A percentile compares a stretch with the other conserved stretches of the same genome.
phyloP scores from a whole-genome alignment of 2,888 invertebrate species.

The Alsophila aescularia region DNA sequence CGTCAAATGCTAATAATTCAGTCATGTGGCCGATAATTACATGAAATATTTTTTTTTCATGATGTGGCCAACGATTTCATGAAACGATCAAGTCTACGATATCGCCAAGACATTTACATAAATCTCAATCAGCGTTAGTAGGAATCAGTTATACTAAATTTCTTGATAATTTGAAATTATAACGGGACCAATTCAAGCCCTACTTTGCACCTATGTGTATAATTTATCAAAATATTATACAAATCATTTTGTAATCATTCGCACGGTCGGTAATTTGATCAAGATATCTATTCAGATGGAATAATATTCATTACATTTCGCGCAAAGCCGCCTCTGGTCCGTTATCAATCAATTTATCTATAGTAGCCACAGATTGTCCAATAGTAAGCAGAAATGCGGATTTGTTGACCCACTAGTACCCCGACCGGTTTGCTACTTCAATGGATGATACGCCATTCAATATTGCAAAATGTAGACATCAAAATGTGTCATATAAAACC shows the following conservation, averaged over 20 bases:
- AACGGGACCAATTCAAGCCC: constrained; percentile 13
- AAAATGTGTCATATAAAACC: constrained; percentile 7
- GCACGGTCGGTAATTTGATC: constrained; percentile 55
- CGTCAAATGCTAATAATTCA: no score
- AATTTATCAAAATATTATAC: constrained; percentile 47
- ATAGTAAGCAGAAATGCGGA: constrained; percentile 58
- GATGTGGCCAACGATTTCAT: no score
- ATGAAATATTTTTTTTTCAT: no score
- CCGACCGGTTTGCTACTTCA: constrained; percentile 65
- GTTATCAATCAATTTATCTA: constrained; percentile 82
- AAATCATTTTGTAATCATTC: constrained; percentile 60
- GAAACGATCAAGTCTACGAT: no score
- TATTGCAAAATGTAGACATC: constrained; percentile 39
- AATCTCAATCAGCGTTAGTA: constrained; percentile 17
- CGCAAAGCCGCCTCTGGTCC: constrained; percentile 66
- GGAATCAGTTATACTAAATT: not conserved
- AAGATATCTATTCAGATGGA: constrained; percentile 63
- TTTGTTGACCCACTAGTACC: constrained; percentile 67
- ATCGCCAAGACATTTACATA: no score
- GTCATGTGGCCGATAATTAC: no score
- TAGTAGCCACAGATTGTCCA: constrained; percentile 35
- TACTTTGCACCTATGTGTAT: constrained; percentile 11
- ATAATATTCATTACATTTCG: constrained; percentile 73
- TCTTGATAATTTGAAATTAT: constrained; percentile 7
- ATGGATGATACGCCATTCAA: constrained; percentile 62